Evolutionary conservation across 2,888 invertebrate species (phyloP), one percentile per base, ranked within the genome.

Genomic region (Melangyna quadrimaculata): DNA sequence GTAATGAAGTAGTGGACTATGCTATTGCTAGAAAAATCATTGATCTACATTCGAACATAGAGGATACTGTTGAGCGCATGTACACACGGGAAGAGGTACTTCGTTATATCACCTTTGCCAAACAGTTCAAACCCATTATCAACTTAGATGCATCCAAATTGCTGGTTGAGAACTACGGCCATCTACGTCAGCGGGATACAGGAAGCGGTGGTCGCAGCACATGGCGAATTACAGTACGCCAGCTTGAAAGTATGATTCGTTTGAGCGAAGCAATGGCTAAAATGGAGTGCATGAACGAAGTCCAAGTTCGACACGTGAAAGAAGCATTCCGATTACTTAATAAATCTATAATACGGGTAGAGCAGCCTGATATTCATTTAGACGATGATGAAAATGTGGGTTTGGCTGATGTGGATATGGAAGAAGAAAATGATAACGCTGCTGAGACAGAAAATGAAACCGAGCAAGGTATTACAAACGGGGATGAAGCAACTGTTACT

Each of bases 221-320:
- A 0, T 99, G 99, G 98, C 94, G 99, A 71, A 98, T 99, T 88
- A 99, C 99, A 0, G 99, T 99, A 22, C 94, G 99, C 0, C 99
- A 99, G 90, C 92, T 98, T 83, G 98, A 98, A 92, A 97, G 97
- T 89, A 96, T 99, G 95, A 95, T 99, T 89, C 96, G 99, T 12
- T 94, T 99, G 27, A 97, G 99, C 0, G 99, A 99, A 93, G 98
- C 97, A 29, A 96, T 98, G 94, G 99, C 99, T 69, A 96, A 98
- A 92, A 95, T 99, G 94, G 97, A 99, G 92, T 99, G 99, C 92
- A 95, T 95, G 88, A 97, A 98, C 70, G 96, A 96, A 90, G 98
- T 99, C 14, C 94, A 95, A 5, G 93, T 95, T 0, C 95, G 95
- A 45, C 99, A 99, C 90, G 99, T 99, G 0, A 95, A 95, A 89